Evolutionary conservation across 2,797 vertebrate genomes (phyloP).

Genomic region (Melanotaenia nigrans): DNA sequence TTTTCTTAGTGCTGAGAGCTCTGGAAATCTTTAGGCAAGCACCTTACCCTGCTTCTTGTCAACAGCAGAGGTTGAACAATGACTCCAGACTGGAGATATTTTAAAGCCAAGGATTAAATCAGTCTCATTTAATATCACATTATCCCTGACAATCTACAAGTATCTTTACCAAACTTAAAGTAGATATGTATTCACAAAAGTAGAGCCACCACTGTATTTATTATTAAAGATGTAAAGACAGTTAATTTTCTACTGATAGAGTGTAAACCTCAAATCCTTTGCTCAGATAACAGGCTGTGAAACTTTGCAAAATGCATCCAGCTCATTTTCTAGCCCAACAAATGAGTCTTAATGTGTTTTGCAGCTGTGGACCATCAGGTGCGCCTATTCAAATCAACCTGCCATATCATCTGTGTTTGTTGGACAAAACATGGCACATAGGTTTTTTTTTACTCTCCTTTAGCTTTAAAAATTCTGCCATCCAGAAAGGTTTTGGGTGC

Average conservation of each 20-base stretch:
- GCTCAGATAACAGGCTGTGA: slow-evolving; percentile 65
- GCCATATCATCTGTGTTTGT: slow-evolving; percentile 93
- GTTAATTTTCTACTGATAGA: slow-evolving; percentile 8
- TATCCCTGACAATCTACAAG: slow-evolving; percentile 52
- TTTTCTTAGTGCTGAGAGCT: slow-evolving; percentile 64
- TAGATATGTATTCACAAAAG: slow-evolving; percentile 34
- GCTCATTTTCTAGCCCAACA: slow-evolving; percentile 83
- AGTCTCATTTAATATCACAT: slow-evolving; percentile 72
- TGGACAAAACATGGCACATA: slow-evolving; percentile 99
- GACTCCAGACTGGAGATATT: slow-evolving; percentile 72
- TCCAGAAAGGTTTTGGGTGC: slow-evolving; percentile 60
- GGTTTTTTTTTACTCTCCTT: slow-evolving; percentile 81
- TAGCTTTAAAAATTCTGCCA: slow-evolving; percentile 61
- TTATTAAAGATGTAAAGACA: slow-evolving; percentile 19
- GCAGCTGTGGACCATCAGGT: slow-evolving; percentile 85
- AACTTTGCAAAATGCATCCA: slow-evolving; percentile 85
- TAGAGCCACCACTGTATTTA: slow-evolving; percentile 18
- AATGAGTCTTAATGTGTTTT: slow-evolving; percentile 88
- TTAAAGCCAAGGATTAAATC: slow-evolving; percentile 68
- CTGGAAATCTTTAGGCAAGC: slow-evolving; percentile 77
- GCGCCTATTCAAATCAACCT: slow-evolving; percentile 88
- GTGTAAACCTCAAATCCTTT: slow-evolving; percentile 25
- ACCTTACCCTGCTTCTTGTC: slow-evolving; percentile 75
- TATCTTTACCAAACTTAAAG: slow-evolving; percentile 42
- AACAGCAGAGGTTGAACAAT: slow-evolving; percentile 70